Conservation (phyloP, 2,113 vertebrate species). For the Ptyas mucosa region DNA sequence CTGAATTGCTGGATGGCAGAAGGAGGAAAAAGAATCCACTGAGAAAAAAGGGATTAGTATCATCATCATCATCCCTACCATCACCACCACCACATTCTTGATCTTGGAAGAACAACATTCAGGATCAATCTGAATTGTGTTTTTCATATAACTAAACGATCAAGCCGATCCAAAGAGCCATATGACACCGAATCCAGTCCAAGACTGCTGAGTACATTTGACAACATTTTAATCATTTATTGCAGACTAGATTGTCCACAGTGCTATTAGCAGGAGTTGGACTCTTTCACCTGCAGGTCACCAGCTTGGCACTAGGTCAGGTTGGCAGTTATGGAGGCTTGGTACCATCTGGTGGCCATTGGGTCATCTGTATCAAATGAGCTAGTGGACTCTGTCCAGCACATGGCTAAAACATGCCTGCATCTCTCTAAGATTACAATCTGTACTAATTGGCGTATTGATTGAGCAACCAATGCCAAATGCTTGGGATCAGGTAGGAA, state of each 20-base stretch:
- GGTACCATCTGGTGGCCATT: conserved; percentile 24
- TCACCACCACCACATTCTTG: background rate
- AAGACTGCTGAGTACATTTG: conserved; percentile 43
- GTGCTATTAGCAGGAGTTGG: conserved; percentile 33
- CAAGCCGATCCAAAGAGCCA: conserved; percentile 8
- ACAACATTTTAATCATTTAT: conserved; percentile 44
- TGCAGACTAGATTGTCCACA: conserved; percentile 24
- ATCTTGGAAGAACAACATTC: background rate
- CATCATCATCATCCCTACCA: accelerated
- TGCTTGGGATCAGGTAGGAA: background rate
- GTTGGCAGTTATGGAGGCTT: background rate
- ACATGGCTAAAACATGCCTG: background rate
- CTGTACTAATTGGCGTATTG: background rate
- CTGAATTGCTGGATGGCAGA: conserved; percentile 43
- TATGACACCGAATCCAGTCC: conserved; percentile 12
- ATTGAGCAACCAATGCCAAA: background rate
- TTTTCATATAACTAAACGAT: conserved; percentile 19
- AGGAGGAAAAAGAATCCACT: conserved; percentile 23
- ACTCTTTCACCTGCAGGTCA: conserved; percentile 48
- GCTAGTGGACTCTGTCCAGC: background rate
- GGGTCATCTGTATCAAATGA: background rate
- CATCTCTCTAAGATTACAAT: background rate
- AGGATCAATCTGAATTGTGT: background rate
- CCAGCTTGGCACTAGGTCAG: background rate
- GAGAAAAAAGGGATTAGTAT: conserved; percentile 7